A percentile compares a stretch with the other conserved stretches of the same genome.
Conservation (phyloP, 2,113 vertebrate genomes). For the Myiagra hebetior region DNA sequence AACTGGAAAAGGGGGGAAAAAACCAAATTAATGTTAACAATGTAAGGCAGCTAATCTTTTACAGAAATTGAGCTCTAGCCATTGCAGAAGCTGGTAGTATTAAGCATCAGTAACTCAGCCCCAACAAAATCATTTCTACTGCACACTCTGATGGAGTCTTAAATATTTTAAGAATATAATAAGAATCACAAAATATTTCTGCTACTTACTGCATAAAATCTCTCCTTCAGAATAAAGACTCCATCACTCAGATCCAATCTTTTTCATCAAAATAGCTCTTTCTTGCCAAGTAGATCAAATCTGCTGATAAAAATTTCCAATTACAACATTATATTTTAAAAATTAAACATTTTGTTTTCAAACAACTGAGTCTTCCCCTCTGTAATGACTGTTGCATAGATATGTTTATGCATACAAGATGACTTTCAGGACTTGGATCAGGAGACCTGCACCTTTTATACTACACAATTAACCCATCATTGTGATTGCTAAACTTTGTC, state of each 20-base stretch:
- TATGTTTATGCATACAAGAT: not conserved
- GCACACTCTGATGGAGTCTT: not conserved
- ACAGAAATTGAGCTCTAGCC: not conserved
- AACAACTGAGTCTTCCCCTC: not conserved
- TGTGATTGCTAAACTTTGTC: not conserved
- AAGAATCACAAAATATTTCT: not conserved
- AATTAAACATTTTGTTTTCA: not conserved
- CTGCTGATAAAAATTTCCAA: not conserved
- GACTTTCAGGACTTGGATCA: not conserved
- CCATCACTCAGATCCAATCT: not conserved
- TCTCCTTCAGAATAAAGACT: not conserved
- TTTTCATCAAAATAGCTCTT: not conserved
- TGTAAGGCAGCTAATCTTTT: not conserved
- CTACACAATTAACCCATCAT: not conserved
- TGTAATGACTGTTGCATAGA: not conserved
- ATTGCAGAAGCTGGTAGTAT: not conserved
- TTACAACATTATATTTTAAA: not conserved
- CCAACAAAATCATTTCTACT: not conserved
- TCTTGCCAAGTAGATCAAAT: not conserved
- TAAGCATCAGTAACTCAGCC: not conserved
- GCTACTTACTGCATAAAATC: not conserved
- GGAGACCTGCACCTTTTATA: not conserved
- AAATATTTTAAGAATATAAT: not conserved
- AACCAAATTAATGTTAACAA: not conserved
- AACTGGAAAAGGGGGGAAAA: accelerated